Percentiles rank a stretch among this genome's conserved stretches.
phyloP scores from a whole-genome alignment of 2,888 invertebrate genomes.

The Latrodectus elegans region DNA sequence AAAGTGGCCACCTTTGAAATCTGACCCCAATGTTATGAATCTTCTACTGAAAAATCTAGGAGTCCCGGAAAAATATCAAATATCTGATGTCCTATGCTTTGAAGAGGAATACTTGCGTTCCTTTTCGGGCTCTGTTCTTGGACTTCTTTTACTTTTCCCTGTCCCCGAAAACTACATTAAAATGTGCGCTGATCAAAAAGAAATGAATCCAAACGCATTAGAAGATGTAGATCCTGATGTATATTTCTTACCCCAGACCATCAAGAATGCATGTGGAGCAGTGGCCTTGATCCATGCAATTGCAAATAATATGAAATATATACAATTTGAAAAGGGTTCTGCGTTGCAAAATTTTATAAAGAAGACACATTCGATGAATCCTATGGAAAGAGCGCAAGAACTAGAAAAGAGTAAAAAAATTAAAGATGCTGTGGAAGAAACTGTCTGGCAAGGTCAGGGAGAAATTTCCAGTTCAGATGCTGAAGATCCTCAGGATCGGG shows the following conservation, averaged over 20 bases:
- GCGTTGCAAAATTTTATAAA: slow-evolving; percentile 85
- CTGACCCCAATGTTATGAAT: slow-evolving; percentile 32
- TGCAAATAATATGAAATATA: slow-evolving; percentile 80
- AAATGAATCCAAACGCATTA: neutral
- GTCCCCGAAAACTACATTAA: neutral
- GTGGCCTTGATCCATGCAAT: slow-evolving; percentile 95
- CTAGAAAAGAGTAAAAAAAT: neutral
- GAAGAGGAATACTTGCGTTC: slow-evolving; percentile 89
- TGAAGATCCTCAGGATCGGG: slow-evolving; percentile 74
- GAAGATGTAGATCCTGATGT: slow-evolving; percentile 74
- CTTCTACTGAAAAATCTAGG: slow-evolving; percentile 45
- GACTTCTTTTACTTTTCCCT: slow-evolving; percentile 93
- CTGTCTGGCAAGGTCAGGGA: neutral
- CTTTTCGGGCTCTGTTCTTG: slow-evolving; percentile 89
- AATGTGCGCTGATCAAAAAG: neutral
- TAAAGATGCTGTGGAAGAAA: neutral
- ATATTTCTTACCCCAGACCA: slow-evolving; percentile 91
- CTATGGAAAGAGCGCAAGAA: neutral
- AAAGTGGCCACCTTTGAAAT: slow-evolving; percentile 28
- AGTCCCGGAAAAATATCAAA: slow-evolving; percentile 82
- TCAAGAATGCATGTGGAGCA: slow-evolving; percentile 97
- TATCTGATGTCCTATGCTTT: slow-evolving; percentile 93
- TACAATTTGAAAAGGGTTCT: slow-evolving; percentile 32
- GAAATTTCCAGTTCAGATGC: slow-evolving; percentile 80
- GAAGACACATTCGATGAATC: slow-evolving; percentile 77